Base-by-base conservation (phyloP, 92 coral and sea anemone species). In the Zoanthus gigantus region DNA sequence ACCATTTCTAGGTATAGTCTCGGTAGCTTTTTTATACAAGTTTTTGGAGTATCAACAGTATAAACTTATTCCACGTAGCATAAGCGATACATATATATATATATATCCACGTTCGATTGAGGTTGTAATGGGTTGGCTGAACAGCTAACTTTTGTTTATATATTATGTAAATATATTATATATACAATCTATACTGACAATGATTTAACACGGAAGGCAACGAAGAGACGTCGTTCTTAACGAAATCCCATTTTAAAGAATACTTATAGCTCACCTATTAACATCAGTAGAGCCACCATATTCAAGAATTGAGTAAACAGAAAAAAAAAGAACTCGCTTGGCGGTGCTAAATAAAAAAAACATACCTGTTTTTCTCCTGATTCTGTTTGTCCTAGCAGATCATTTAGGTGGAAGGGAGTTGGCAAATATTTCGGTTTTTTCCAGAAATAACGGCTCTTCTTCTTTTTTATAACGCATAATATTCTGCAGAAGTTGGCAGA, bases 401-500 rank as follows among this genome's bases (percentile, higher is more conserved):
- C 99, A 86, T 95, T 88, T 91, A 97, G 78, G 32, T 71, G 78
- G 73, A 95, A 90, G 14, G 92, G 91, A 17, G 98, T 92, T n/a
- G 98, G 90, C 48, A 91, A 65, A 88, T 93, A 97, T 78, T 92
- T 94, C 76, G 89, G 65, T 30, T 94, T 37, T 87, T 85, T 95
- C 99, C 99, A 95, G 71, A 89, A 89, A 96, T 95, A 97, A 4
- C 96, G 94, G 42, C 96, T 94, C 74, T 86, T 92, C 82, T 95
- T 94, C 56, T 89, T 92, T 76, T 91, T 92, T 29, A 97, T 89
- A 54, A 95, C 91, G 76, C 93, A 92, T 16, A 95, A 89, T 71
- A 97, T 79, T 46, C 86, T 86, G 84, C 95, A 93, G 72, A 89
- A 89, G 18, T 90, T 30, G 11, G 99, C 91, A 52, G 98, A 87